Conservation (phyloP, 1,140 invertebrate genomes). For the Chironomus striatipennis region DNA sequence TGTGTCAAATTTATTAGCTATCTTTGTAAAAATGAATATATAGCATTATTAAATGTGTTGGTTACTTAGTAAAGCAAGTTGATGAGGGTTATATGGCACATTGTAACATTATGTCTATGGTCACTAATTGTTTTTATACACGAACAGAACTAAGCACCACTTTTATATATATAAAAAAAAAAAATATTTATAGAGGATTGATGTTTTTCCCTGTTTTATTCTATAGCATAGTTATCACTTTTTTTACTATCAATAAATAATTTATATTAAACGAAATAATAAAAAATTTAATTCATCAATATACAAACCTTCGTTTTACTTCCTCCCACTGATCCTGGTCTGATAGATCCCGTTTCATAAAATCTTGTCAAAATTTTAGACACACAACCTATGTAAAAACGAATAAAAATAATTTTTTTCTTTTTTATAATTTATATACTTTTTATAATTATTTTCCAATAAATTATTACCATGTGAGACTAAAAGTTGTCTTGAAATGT, state of each 20-base stretch:
- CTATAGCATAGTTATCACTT: no score
- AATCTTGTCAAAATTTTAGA: constrained; percentile 95
- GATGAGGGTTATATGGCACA: not conserved
- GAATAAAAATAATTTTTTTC: not conserved
- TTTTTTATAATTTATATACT: not conserved
- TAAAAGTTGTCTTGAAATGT: constrained; percentile 87
- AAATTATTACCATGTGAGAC: constrained; percentile 77
- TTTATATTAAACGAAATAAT: no score
- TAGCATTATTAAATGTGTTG: not conserved
- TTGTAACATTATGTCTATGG: constrained; percentile 1
- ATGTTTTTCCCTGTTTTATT: no score
- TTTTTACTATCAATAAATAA: no score
- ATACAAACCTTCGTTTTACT: constrained; percentile 78
- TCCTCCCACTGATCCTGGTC: constrained; percentile 82
- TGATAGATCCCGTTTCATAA: constrained; percentile 88
- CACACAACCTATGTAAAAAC: constrained; percentile 50
- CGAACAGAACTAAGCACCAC: no score
- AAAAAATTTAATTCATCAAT: not conserved
- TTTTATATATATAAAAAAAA: no score
- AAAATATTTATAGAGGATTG: no score
- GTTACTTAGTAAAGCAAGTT: not conserved
- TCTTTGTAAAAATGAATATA: not conserved
- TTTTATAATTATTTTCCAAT: not conserved
- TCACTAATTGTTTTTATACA: not conserved
- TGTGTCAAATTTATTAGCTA: not conserved